A percentile compares a stretch with the other conserved stretches of the same genome.
Conservation (phyloP, 2,797 vertebrate genomes). For the Ptychobarbus kaznakovi region DNA sequence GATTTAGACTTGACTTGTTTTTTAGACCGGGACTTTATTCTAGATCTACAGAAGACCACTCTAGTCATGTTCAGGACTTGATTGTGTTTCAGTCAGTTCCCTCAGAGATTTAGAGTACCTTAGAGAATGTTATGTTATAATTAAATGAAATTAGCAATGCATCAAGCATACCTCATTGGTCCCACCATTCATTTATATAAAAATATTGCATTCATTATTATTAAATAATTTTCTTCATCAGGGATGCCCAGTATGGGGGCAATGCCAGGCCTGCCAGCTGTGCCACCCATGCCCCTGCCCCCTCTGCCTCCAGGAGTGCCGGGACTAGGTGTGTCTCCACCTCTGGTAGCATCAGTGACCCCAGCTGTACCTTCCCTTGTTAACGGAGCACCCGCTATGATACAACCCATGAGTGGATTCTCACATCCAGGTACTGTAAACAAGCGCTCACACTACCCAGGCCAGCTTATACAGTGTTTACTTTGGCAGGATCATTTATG, state of each 20-base stretch:
- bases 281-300: slow-evolving; percentile 90
- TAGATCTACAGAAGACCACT: not conserved
- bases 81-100: not conserved
- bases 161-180: not conserved
- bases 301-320: slow-evolving; percentile 77
- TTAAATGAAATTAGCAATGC: not conserved
- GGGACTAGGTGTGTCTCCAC: slow-evolving; percentile 92
- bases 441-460: not conserved
- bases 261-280: slow-evolving; percentile 82
- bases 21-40: not conserved
- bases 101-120: not conserved
- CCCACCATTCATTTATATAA: not conserved
- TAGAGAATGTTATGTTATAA: not conserved
- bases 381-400: slow-evolving; percentile 91
- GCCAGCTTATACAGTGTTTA: not conserved
- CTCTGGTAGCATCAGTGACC: slow-evolving; percentile 87
- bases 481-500: not conserved
- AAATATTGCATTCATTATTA: not conserved
- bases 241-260: slow-evolving; percentile 84
- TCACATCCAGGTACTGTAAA: slow-evolving; percentile 85
- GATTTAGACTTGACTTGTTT: not conserved
- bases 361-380: slow-evolving; percentile 88
- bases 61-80: not conserved
- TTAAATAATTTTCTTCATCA: slow-evolving; percentile 63
- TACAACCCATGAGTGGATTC: slow-evolving; percentile 91